Percentiles rank a stretch among this genome's conserved stretches.
Evolutionary conservation across 2,797 vertebrate genomes (phyloP).

Genomic region (Takifugu rubripes): DNA sequence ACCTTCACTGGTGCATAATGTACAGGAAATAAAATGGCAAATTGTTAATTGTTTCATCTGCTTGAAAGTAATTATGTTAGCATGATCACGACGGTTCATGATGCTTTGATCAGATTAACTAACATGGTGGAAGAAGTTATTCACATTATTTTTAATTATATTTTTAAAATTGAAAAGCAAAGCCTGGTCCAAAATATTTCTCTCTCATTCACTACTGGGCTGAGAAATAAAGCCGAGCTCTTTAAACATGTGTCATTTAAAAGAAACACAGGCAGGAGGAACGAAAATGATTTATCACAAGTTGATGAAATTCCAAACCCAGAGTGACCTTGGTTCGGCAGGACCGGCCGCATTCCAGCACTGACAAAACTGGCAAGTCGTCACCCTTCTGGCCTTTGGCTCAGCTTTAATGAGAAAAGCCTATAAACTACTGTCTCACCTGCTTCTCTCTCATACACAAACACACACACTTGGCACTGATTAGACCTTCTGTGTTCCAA

Average conservation of each 20-base stretch:
- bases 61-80: no score
- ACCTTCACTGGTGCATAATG: no score
- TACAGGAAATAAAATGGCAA: no score
- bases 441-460: constrained; percentile 12
- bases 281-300: constrained; percentile 20
- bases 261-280: background rate
- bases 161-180: no score
- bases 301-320: constrained; percentile 35
- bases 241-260: constrained; percentile 1
- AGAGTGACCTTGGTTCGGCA: constrained; percentile 26
- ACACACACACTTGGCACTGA: constrained; percentile 6
- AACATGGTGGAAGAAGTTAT: no score
- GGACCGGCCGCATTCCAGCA: constrained; percentile 55
- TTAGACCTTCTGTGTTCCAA: constrained; percentile 17
- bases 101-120: no score
- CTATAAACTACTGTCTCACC: constrained; percentile 21
- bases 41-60: no score
- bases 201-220: no score
- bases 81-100: no score
- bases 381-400: constrained; percentile 42
- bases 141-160: no score
- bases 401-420: constrained; percentile 39
- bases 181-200: background rate
- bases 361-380: constrained; percentile 31
- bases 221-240: background rate